Conservation (phyloP, 2,797 vertebrate genomes). For the Melanotaenia trifasciata region DNA sequence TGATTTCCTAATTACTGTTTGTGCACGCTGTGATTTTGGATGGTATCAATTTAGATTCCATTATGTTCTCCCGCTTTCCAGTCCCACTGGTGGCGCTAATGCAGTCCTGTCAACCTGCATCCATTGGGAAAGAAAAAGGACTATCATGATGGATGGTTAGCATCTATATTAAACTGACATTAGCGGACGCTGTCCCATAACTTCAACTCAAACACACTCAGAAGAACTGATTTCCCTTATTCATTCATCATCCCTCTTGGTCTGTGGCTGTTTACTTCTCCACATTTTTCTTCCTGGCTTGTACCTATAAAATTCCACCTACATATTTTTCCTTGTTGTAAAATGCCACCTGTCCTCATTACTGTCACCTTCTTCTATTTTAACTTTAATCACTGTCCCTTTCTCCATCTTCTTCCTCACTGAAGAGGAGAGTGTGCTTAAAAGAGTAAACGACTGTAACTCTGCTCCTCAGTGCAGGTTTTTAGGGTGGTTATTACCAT, state of each 20-base stretch:
- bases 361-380: conserved; percentile 29
- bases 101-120: conserved; percentile 56
- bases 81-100: conserved; percentile 63
- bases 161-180: conserved; percentile 70
- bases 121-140: conserved; percentile 60
- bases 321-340: conserved; percentile 29
- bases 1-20: conserved; percentile 62
- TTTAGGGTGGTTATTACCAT: conserved; percentile 78
- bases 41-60: conserved; percentile 73
- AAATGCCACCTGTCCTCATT: conserved; percentile 38
- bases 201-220: conserved; percentile 25
- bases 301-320: conserved; percentile 24
- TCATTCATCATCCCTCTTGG: conserved; percentile 20
- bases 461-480: conserved; percentile 59
- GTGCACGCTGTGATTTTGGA: conserved; percentile 60
- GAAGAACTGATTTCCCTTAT: conserved; percentile 37
- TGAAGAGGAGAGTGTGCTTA: conserved; percentile 36
- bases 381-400: conserved; percentile 40
- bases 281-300: not conserved
- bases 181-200: conserved; percentile 31
- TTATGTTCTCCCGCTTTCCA: conserved; percentile 52
- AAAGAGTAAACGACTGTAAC: conserved; percentile 64
- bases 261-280: not conserved
- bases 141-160: conserved; percentile 73
- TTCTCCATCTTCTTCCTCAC: conserved; percentile 7